Base-by-base conservation (phyloP, 2,888 invertebrate genomes). In the Drosophila flavopinicola region DNA sequence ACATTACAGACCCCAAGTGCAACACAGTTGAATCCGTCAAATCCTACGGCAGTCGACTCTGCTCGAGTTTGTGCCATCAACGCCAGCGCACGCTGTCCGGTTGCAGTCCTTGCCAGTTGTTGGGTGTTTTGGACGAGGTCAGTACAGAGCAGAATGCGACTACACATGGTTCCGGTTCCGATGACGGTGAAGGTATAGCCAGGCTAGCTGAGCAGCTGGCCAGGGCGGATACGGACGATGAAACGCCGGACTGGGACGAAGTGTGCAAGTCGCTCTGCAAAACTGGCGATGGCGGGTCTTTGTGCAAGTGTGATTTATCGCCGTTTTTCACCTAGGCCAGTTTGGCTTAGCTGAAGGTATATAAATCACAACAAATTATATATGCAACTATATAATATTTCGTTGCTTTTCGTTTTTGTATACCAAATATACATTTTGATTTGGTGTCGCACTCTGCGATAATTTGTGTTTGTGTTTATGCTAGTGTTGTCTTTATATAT, bases 241-340 rank as follows among this genome's bases (percentile, higher is more conserved):
- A 72, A 1, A 38, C 58, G 25, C 91, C 91, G 47, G 93, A 94
- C 51, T 95, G 95, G 95, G 90, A 92, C 13, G 92, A 92, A 52
- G 93, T 95, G 93, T 95, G 95, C 90, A 92, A 92, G 78, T 89
- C 92, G 5, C 93, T 94, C 80, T 95, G 95, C 89, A 91, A 92
- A 30, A 93, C 93, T 80, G 95, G 94, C 1, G 93, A 94, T 72
- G 95, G 95, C 54, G 95, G 95, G n/a, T 93, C 94, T 23, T 94
- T 95, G 66, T 95, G 95, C 92, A 94, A 94, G 90, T 95, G 95
- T 90, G 94, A 95, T 90, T 92, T 94, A 53, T 91, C 94, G 41
- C 95, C 95, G 1, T 93, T 94, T 75, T 75, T 85, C 75, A 86
- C 48, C 78, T 76, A 45, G 56, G 64, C 30, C 9, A n/a, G 69